A percentile compares a stretch with the other conserved stretches of the same genome.
These are phyloP conservation scores for Zophobas morio DNA, from an alignment of 1,140 invertebrate genomes.

Conservation along the genomic window DNA sequence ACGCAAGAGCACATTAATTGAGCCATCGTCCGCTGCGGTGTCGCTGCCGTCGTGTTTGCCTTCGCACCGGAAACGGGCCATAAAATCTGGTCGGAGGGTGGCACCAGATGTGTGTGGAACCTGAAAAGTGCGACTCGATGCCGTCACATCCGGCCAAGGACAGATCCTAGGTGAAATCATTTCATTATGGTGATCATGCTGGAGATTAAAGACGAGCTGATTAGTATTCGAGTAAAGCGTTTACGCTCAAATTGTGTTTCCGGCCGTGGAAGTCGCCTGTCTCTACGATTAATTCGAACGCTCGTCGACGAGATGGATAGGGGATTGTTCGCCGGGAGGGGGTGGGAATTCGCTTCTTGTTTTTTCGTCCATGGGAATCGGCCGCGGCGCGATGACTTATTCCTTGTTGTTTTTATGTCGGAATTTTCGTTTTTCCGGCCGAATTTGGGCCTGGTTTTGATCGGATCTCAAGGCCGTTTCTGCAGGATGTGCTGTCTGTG, in stretches of 20 bases:
- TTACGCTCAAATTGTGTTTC: constrained; percentile 50
- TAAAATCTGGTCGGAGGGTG: constrained; percentile 35
- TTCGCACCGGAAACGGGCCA: constrained; percentile 29
- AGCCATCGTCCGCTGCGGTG: background rate
- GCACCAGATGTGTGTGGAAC: constrained; percentile 44
- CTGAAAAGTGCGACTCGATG: constrained; percentile 36
- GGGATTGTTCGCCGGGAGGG: background rate
- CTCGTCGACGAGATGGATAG: background rate
- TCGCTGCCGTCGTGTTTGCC: background rate
- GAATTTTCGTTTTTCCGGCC: no score
- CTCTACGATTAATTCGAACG: constrained; percentile 26
- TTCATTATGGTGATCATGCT: constrained; percentile 34
- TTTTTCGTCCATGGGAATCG: no score
- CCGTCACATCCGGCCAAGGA: constrained; percentile 40
- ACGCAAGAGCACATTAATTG: background rate
- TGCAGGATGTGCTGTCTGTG: no score
- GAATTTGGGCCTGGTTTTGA: no score
- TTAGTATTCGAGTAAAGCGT: constrained; percentile 43
- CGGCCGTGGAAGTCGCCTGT: constrained; percentile 42
- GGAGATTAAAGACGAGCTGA: constrained; percentile 48
- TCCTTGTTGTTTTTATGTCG: no score
- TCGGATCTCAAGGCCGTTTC: no score
- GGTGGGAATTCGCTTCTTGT: no score
- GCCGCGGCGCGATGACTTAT: no score
- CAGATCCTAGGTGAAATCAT: constrained; percentile 44